Evolutionary conservation across 1,140 invertebrate genomes (phyloP), one percentile per base, ranked within the genome.

Genomic region (Mercenaria mercenaria): DNA sequence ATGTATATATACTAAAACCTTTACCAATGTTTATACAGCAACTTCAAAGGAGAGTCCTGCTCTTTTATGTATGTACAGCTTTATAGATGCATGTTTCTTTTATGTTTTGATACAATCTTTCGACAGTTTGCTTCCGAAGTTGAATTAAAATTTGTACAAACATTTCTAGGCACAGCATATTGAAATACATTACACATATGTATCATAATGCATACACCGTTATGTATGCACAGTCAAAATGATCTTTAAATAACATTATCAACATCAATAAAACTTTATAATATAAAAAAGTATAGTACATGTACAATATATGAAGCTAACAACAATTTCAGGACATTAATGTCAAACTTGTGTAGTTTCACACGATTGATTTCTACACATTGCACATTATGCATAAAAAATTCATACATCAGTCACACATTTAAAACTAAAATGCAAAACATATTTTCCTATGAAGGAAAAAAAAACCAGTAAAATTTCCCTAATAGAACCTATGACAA

Each of bases 321-420:
- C 67, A 72, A 72, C 18, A 72, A 1, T 64, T 11, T 39, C 39
- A 15, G 29, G 29, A 72, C 32, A 39, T 23, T 32, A 23, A 39
- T 23, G 39, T 72, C 37, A 72, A 72, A 32, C 23, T 72, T 72
- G 67, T 72, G 67, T 72, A 72, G 67, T 72, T 29, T 39, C n/a
- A 72, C 34, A 72, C 23, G 37, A 39, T 72, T 72, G 18, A 39
- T 72, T 8, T 72, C 37, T 72, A 72, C 67, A 72, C 67, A 72
- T 72, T 72, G 67, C 67, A 72, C 67, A 39, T 72, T 39, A 72
- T 72, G 67, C 32, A 72, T 72, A 72, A n/a, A 37, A 72, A 39
- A 32, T n/a, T 39, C 4, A 37, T 39, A 39, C 11, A 41, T 20
- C 34, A 39, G 18, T 72, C 67, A 72, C 20, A 13, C 67, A 72